phyloP scores from a whole-genome alignment of 2,113 vertebrate species.

The Pelecanoides urinatrix region DNA sequence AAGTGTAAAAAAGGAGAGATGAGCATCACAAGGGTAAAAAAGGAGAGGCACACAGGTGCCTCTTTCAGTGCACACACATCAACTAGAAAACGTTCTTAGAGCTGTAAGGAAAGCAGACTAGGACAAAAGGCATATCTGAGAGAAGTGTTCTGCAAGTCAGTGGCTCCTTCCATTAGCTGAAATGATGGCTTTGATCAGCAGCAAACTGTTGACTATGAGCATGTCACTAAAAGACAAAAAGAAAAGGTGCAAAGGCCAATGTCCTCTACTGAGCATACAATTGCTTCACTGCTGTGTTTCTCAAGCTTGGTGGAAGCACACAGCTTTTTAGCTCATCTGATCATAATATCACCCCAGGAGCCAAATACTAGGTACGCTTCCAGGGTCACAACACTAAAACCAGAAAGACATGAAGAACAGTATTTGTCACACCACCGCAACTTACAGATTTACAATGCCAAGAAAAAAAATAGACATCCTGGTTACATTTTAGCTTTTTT shows the following conservation, averaged over 20 bases:
- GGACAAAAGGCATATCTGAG: background rate
- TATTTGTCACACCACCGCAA: background rate
- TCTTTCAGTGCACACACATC: background rate
- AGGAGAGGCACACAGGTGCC: background rate
- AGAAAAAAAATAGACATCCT: background rate
- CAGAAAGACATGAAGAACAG: background rate
- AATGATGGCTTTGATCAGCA: background rate
- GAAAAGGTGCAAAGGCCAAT: background rate
- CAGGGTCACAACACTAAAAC: background rate
- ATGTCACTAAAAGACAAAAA: background rate
- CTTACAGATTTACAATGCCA: background rate
- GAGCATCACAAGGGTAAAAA: background rate
- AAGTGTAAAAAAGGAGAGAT: background rate
- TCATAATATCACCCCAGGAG: background rate
- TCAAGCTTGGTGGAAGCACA: accelerated
- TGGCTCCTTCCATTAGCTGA: background rate
- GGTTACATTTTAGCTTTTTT: background rate
- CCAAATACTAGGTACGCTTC: background rate
- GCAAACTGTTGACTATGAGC: background rate
- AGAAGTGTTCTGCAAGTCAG: background rate
- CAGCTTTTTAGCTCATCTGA: background rate
- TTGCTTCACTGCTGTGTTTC: accelerated
- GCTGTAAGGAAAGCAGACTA: accelerated
- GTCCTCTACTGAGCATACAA: background rate
- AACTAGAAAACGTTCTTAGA: background rate